phyloP scores from a whole-genome alignment of 1,140 invertebrate species.

The Caenorhabditis latens region DNA sequence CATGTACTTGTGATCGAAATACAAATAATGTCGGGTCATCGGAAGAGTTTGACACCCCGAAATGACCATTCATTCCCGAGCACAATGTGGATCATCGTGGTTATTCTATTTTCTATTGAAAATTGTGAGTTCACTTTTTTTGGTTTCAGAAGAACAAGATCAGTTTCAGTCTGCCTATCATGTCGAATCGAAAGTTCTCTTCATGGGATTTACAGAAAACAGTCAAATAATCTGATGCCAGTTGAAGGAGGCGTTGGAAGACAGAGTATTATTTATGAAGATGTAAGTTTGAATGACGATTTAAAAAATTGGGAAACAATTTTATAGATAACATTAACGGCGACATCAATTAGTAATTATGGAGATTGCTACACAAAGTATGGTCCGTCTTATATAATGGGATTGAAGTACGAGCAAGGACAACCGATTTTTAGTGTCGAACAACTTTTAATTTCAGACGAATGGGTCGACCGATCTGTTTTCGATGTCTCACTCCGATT shows the following conservation, averaged over 20 bases:
- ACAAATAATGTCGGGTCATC: slow-evolving; percentile 1
- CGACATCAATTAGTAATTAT: slow-evolving; percentile 56
- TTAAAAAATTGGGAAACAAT: not conserved
- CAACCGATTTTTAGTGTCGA: not conserved
- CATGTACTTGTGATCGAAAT: not conserved
- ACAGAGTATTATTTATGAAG: slow-evolving; percentile 52
- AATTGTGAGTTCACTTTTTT: not conserved
- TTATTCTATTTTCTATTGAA: slow-evolving; percentile 1
- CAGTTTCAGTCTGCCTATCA: not conserved
- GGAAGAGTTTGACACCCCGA: not conserved
- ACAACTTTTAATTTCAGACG: slow-evolving; percentile 24
- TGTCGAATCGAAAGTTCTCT: slow-evolving; percentile 42
- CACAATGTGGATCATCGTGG: slow-evolving; percentile 20
- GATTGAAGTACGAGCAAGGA: slow-evolving; percentile 31
- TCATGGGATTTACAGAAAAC: slow-evolving; percentile 53
- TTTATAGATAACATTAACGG: slow-evolving; percentile 58
- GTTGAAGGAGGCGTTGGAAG: not conserved
- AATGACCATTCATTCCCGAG: not conserved
- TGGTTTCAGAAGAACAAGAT: not conserved
- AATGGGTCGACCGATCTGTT: slow-evolving; percentile 49
- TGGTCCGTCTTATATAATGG: slow-evolving; percentile 53
- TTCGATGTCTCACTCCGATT: slow-evolving; percentile 52
- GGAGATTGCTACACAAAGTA: slow-evolving; percentile 54
- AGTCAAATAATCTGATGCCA: slow-evolving; percentile 30
- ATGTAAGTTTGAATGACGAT: slow-evolving; percentile 10